Conservation (phyloP, 2,888 invertebrate species). For the Acleris laterana region DNA sequence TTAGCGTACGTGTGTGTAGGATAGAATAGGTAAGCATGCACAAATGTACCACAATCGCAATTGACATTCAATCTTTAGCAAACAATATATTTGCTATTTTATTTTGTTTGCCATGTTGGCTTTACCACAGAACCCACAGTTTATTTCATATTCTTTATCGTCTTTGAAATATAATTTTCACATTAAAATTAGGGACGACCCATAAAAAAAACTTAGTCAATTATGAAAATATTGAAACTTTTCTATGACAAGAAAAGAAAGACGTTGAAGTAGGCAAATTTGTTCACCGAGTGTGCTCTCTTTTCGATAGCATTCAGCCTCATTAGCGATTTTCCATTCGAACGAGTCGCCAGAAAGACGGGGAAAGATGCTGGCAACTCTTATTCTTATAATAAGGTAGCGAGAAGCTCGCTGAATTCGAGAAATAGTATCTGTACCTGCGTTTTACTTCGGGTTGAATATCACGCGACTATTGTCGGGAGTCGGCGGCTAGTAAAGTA, state of each 20-base stretch:
- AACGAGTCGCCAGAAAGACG: constrained; percentile 55
- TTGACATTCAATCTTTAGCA: too few relatives aligned
- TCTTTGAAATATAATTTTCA: too few relatives aligned
- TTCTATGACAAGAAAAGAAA: constrained; percentile 42
- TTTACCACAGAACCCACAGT: too few relatives aligned
- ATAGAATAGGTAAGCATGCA: too few relatives aligned
- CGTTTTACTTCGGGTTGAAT: constrained; percentile 54
- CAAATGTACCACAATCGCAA: too few relatives aligned
- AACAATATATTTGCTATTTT: too few relatives aligned
- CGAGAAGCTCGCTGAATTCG: constrained; percentile 48
- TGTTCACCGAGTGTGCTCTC: constrained; percentile 53
- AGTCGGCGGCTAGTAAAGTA: constrained; percentile 12
- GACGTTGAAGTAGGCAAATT: constrained; percentile 57
- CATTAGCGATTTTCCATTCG: constrained; percentile 75
- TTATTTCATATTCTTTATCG: too few relatives aligned
- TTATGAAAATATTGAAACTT: constrained; percentile 21
- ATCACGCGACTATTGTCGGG: constrained; percentile 46
- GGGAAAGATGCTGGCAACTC: constrained; percentile 53
- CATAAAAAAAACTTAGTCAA: background rate
- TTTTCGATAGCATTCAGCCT: constrained; percentile 65
- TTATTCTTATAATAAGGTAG: constrained; percentile 54
- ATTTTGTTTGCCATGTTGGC: too few relatives aligned
- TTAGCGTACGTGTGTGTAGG: too few relatives aligned
- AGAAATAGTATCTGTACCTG: constrained; percentile 43
- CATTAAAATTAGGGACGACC: too few relatives aligned